A percentile compares a stretch with the other conserved stretches of the same genome.
These are phyloP conservation scores for Neoitamus cyanurus DNA, from an alignment of 2,888 invertebrate species.

Conservation along the genomic window DNA sequence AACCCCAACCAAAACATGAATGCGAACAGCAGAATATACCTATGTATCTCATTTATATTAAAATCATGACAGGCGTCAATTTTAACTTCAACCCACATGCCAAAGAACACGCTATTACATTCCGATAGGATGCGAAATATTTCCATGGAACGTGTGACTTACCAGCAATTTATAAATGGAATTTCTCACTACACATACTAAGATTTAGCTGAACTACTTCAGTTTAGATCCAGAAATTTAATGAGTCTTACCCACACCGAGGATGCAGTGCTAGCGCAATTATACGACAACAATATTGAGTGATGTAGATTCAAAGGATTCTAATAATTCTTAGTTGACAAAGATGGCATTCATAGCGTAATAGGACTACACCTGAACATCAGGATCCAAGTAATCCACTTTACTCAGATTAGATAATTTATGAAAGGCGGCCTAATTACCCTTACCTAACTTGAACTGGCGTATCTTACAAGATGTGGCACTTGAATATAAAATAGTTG, in stretches of 20 bases:
- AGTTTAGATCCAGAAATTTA: neutral
- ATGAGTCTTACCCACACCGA: neutral
- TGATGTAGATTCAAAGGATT: neutral
- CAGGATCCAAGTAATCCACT: too few relatives aligned
- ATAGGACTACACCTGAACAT: neutral
- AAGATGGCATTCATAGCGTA: neutral
- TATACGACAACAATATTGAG: neutral
- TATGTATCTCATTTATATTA: neutral
- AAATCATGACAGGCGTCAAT: neutral
- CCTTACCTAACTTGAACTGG: too few relatives aligned
- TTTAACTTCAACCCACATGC: neutral
- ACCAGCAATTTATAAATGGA: neutral
- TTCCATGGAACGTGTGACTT: neutral
- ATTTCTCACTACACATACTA: neutral
- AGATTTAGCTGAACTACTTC: neutral
- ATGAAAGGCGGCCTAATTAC: too few relatives aligned
- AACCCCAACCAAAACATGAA: neutral
- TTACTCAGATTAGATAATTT: too few relatives aligned
- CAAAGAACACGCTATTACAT: neutral
- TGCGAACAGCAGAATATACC: neutral
- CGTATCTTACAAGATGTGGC: too few relatives aligned
- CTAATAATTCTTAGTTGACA: neutral
- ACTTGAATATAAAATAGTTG: too few relatives aligned
- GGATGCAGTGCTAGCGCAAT: neutral
- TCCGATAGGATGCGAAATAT: neutral